Percentiles rank a stretch among this genome's conserved stretches.
Conservation (phyloP, 2,888 invertebrate species). For the Plusia festucae region DNA sequence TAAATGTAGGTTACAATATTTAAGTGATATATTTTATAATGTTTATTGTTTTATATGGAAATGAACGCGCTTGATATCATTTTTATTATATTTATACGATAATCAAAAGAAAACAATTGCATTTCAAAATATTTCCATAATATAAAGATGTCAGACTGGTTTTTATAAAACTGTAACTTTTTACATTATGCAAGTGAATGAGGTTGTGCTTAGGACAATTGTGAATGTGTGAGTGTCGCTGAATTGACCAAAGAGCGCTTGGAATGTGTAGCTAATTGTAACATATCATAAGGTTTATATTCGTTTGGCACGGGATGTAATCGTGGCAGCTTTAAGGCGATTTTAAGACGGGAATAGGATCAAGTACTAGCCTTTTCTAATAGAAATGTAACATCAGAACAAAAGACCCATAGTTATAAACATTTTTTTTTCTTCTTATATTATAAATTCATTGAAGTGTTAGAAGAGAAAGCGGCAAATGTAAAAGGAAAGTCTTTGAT, state of each 20-base stretch:
- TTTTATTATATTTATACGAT: conserved; percentile 15
- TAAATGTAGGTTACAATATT: conserved; percentile 34
- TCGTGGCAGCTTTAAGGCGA: conserved; percentile 34
- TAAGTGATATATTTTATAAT: conserved; percentile 42
- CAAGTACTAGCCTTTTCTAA: neutral
- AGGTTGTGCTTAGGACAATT: conserved; percentile 65
- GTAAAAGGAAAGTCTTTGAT: neutral
- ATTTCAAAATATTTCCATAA: neutral
- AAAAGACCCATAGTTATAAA: neutral
- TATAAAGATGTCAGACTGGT: conserved; percentile 56
- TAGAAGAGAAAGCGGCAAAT: neutral
- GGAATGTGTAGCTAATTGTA: conserved; percentile 67
- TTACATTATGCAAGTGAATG: conserved; percentile 48
- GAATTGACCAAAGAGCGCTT: conserved; percentile 81
- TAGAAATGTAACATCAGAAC: neutral
- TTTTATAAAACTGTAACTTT: conserved; percentile 51
- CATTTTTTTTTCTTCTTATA: too few species aligned
- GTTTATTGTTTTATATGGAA: conserved; percentile 23
- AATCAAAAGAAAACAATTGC: neutral
- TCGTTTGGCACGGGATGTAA: conserved; percentile 42
- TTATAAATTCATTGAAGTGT: too few species aligned
- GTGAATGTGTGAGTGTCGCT: conserved; percentile 59
- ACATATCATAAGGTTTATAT: conserved; percentile 69
- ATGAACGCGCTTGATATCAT: conserved; percentile 12
- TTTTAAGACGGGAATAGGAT: conserved; percentile 14